Evolutionary conservation across 2,797 vertebrate species (phyloP).

Genomic region (Tangara arthus): DNA sequence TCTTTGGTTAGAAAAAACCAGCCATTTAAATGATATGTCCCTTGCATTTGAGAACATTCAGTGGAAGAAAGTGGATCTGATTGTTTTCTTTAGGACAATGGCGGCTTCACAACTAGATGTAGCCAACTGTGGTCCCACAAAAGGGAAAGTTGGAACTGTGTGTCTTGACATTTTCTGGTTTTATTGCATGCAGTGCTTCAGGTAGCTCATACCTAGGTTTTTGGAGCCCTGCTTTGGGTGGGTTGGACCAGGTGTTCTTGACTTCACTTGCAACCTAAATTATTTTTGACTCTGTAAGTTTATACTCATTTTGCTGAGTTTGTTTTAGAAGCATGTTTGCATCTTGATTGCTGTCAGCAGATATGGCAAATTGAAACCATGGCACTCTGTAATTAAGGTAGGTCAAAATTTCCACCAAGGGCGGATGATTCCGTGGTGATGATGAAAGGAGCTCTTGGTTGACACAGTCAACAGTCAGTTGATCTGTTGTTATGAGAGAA

Average conservation of each 20-base stretch:
- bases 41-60: not conserved
- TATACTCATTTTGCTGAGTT: accelerated
- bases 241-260: not conserved
- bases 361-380: not conserved
- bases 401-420: not conserved
- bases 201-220: not conserved
- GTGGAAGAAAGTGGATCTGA: not conserved
- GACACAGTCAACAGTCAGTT: not conserved
- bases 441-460: not conserved
- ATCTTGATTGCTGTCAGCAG: not conserved
- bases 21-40: not conserved
- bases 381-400: not conserved
- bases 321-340: not conserved
- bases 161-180: not conserved
- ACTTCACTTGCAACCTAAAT: not conserved
- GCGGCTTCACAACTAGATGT: not conserved
- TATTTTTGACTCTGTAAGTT: not conserved
- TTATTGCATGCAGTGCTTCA: not conserved
- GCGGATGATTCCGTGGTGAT: accelerated
- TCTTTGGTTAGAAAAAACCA: not conserved
- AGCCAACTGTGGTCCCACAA: not conserved
- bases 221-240: not conserved
- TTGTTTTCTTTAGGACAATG: not conserved
- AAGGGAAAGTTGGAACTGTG: not conserved
- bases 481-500: not conserved